Evolutionary conservation across 2,888 invertebrate species (phyloP), one percentile per base, ranked within the genome.

Genomic region (Petrophora chlorosata): DNA sequence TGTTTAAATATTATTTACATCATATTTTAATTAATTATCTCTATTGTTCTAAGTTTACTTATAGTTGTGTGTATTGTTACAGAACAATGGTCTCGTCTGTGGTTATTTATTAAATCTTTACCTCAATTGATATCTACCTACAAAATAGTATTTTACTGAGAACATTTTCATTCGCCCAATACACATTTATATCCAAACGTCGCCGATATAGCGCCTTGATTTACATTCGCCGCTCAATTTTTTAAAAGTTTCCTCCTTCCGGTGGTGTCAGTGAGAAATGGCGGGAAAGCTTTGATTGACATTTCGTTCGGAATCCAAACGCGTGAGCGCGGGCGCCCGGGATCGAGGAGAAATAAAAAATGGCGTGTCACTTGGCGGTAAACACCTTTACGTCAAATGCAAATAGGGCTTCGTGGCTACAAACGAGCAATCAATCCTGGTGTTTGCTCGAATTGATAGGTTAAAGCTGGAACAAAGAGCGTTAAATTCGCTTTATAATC

Each of bases 221-320:
- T 65, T 64, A 53, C 66, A 65, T 65, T 52, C 26, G 39, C 53
- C 35, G 59, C 53, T 43, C 44, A 52, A 64, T 70, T 64, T 65
- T 54, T 59, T 7, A 70, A 73, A 72, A 70, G 56, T 66, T 76
- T 53, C 63, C 65, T 61, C 56, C 63, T 66, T 73, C 70, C 55
- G 49, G 59, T 57, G 65, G 55, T 83, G 86, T 86, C 86, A 80
- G 69, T 79, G 82, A 79, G 73, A 70, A 81, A 85, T 81, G 75
- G 82, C 67, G 76, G 75, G 71, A 68, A 73, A 61, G 61, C 46
- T 63, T 59, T 82, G 85, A 86, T 85, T 83, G 87, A 86, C 86
- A 77, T 43, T 39, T 26, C 69, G 54, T 56, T 64, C 69, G 75
- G 74, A 70, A 76, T 67, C 62, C 52, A 34, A 42, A 48, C 16